Evolutionary conservation across 2,113 vertebrate genomes (phyloP).

Genomic region (Sceloporus tristichus): DNA sequence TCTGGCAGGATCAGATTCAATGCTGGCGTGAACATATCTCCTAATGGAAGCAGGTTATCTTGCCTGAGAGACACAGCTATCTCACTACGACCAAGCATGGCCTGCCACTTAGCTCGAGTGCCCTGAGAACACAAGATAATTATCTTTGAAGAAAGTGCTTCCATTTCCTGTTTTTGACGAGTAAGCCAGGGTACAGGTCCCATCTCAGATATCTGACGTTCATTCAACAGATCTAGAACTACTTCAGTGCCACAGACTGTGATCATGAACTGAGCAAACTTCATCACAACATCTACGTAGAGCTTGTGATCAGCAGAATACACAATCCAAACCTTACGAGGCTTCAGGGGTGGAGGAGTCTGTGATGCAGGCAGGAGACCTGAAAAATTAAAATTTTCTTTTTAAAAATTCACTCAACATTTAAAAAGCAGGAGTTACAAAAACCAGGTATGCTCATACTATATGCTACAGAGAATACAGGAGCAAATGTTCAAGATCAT

Average conservation of each 20-base stretch:
- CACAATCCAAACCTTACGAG: slow-evolving; percentile 86
- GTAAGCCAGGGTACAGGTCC: slow-evolving; percentile 90
- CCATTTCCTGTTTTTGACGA: slow-evolving; percentile 86
- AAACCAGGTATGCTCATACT: not conserved
- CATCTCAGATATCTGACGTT: slow-evolving; percentile 82
- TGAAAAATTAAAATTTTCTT: slow-evolving; percentile 20
- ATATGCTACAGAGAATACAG: not conserved
- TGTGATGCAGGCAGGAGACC: rapidly evolving
- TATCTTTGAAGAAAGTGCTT: slow-evolving; percentile 84
- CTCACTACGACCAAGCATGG: slow-evolving; percentile 82
- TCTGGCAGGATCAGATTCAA: slow-evolving; percentile 91
- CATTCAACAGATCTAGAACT: slow-evolving; percentile 88
- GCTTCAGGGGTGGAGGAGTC: slow-evolving; percentile 64
- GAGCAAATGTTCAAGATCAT: not conserved
- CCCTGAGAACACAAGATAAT: slow-evolving; percentile 92
- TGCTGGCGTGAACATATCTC: slow-evolving; percentile 91
- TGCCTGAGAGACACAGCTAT: slow-evolving; percentile 79
- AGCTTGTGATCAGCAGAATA: slow-evolving; percentile 93
- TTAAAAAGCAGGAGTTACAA: not conserved
- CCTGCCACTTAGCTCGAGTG: slow-evolving; percentile 92
- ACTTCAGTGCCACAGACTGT: slow-evolving; percentile 89
- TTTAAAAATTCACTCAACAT: not conserved
- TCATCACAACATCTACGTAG: slow-evolving; percentile 90
- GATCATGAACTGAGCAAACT: slow-evolving; percentile 90
- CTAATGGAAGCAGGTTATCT: slow-evolving; percentile 80